phyloP scores from a whole-genome alignment of 2,888 invertebrate species.

The Acanthoscelides obtectus region DNA sequence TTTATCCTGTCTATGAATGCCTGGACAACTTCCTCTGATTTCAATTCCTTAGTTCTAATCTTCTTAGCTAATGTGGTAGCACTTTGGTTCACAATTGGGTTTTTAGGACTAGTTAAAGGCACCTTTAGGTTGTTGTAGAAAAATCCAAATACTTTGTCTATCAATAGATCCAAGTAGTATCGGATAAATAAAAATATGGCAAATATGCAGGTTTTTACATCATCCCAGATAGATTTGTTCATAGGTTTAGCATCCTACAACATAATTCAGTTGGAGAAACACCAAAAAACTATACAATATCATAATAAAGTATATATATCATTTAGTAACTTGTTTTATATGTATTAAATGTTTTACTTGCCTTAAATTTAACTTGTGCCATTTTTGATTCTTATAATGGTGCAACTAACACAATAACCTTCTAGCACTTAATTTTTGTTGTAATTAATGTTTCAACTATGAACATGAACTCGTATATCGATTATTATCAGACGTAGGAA shows the following conservation, averaged over 20 bases:
- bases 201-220: neutral
- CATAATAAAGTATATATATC: no score
- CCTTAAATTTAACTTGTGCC: neutral
- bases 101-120: slow-evolving; percentile 41
- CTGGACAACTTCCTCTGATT: slow-evolving; percentile 64
- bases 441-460: no score
- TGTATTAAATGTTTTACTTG: no score
- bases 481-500: no score
- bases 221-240: neutral
- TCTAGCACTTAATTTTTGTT: no score
- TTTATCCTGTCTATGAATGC: slow-evolving; percentile 75
- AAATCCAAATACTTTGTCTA: slow-evolving; percentile 47
- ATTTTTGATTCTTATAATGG: no score
- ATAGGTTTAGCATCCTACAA: neutral
- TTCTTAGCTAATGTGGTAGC: slow-evolving; percentile 62
- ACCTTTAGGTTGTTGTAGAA: slow-evolving; percentile 40
- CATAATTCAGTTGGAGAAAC: no score
- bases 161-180: slow-evolving; percentile 48
- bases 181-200: slow-evolving; percentile 27
- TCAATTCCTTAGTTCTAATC: slow-evolving; percentile 60
- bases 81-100: slow-evolving; percentile 55
- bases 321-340: no score
- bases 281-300: no score
- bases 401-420: no score
- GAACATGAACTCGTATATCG: no score